phyloP scores from a whole-genome alignment of 2,888 invertebrate species.

The Lobophora halterata region DNA sequence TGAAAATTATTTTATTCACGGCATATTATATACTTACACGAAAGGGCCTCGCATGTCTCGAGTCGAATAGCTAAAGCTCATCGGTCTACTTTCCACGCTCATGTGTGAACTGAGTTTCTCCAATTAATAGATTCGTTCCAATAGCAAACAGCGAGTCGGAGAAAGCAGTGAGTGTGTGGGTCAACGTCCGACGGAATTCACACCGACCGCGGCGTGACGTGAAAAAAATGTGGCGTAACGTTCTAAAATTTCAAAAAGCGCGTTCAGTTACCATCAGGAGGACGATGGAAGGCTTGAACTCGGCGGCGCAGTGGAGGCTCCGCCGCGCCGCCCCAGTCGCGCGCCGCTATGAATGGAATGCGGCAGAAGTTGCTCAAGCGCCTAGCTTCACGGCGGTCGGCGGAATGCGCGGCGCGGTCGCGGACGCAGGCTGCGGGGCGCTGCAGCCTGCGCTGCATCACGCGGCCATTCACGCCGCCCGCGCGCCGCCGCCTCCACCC shows the following conservation, averaged over 20 bases:
- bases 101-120: conserved; percentile 80
- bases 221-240: conserved; percentile 76
- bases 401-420: conserved; percentile 49
- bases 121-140: conserved; percentile 81
- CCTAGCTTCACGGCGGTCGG: conserved; percentile 57
- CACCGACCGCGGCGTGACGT: conserved; percentile 73
- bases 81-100: conserved; percentile 75
- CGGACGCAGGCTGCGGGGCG: conserved; percentile 49
- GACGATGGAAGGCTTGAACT: conserved; percentile 36
- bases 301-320: conserved; percentile 32
- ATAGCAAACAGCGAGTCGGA: conserved; percentile 76
- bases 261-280: conserved; percentile 62
- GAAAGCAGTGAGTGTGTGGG: conserved; percentile 73
- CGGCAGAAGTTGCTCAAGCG: conserved; percentile 76
- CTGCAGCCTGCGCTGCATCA: conserved; percentile 70
- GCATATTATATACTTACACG: conserved; percentile 19
- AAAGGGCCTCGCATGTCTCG: conserved; percentile 32
- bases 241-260: conserved; percentile 72
- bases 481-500: conserved; percentile 6
- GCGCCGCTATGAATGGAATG: conserved; percentile 77
- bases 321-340: conserved; percentile 46
- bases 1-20: conserved; percentile 19
- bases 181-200: conserved; percentile 75
- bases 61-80: conserved; percentile 51
- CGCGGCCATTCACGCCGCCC: conserved; percentile 74